phyloP scores from a whole-genome alignment of 2,888 invertebrate genomes.

The Phengaris arion region DNA sequence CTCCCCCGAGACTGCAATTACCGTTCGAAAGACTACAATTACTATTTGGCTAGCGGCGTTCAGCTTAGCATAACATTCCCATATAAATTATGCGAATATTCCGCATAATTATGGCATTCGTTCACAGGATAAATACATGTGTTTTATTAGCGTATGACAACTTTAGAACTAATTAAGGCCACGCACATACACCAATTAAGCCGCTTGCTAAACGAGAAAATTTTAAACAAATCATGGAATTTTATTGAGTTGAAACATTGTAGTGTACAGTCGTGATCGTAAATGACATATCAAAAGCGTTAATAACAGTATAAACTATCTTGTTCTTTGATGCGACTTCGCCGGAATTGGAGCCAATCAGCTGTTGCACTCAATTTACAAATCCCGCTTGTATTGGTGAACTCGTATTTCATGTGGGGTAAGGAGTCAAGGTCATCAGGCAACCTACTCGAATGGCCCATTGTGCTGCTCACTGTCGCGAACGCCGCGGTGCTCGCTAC shows the following conservation, averaged over 20 bases:
- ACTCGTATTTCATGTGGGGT: slow-evolving; percentile 13
- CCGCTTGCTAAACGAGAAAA: slow-evolving; percentile 18
- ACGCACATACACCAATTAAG: slow-evolving; percentile 22
- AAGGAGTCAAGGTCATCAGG: slow-evolving; percentile 19
- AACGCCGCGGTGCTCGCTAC: not conserved
- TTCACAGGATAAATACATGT: slow-evolving; percentile 26
- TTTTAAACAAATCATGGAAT: slow-evolving; percentile 31
- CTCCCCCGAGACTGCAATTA: slow-evolving; percentile 75
- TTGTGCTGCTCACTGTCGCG: not conserved
- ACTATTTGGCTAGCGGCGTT: slow-evolving; percentile 71
- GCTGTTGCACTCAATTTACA: slow-evolving; percentile 16
- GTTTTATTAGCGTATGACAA: slow-evolving; percentile 6
- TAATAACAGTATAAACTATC: slow-evolving; percentile 4
- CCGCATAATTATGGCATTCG: slow-evolving; percentile 59
- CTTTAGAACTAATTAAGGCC: slow-evolving; percentile 17
- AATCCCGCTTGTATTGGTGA: slow-evolving; percentile 5
- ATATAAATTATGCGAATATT: slow-evolving; percentile 69
- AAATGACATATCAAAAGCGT: slow-evolving; percentile 11
- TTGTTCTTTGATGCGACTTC: slow-evolving; percentile 10
- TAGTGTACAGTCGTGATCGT: slow-evolving; percentile 53
- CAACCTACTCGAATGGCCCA: slow-evolving; percentile 1
- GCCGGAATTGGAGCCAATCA: slow-evolving; percentile 10
- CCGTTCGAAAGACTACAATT: slow-evolving; percentile 75
- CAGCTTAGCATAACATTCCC: slow-evolving; percentile 66
- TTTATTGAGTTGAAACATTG: slow-evolving; percentile 44